phyloP scores from a whole-genome alignment of 2,113 vertebrate genomes.

The Tetrax tetrax region DNA sequence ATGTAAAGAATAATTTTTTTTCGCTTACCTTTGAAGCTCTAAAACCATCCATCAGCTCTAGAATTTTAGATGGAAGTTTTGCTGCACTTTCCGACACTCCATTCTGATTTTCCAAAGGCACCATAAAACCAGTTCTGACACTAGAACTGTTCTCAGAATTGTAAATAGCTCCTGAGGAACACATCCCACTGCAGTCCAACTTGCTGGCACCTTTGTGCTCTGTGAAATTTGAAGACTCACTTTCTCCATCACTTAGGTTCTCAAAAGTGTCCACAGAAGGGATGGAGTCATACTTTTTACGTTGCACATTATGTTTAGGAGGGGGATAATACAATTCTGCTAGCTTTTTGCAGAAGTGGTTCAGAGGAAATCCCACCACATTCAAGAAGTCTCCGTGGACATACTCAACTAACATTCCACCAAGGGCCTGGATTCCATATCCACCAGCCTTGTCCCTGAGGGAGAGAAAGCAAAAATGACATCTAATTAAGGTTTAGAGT shows the following conservation, averaged over 20 bases:
- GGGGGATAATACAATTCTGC: constrained; percentile 73
- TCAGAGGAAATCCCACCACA: constrained; percentile 94
- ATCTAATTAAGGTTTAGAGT: background rate
- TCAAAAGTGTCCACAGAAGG: constrained; percentile 68
- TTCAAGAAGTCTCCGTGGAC: constrained; percentile 92
- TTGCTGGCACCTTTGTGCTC: background rate
- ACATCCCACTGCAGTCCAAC: background rate
- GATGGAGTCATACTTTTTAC: constrained; percentile 38
- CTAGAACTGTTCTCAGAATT: background rate
- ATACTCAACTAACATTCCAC: constrained; percentile 92
- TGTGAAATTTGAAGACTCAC: background rate
- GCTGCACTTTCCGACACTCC: background rate
- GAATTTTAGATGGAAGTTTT: constrained; percentile 70
- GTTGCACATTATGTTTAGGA: background rate
- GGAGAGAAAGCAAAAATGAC: background rate
- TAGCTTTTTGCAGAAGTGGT: constrained; percentile 91
- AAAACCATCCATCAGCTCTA: constrained; percentile 85
- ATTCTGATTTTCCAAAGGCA: background rate
- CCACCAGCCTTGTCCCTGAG: constrained; percentile 96
- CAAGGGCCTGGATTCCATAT: constrained; percentile 95
- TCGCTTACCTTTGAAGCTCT: constrained; percentile 88
- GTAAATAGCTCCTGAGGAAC: background rate
- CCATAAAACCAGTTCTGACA: background rate
- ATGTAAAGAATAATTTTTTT: background rate
- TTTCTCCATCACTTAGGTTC: constrained; percentile 42